phyloP scores from a whole-genome alignment of 2,113 vertebrate species.

The Caretta caretta region DNA sequence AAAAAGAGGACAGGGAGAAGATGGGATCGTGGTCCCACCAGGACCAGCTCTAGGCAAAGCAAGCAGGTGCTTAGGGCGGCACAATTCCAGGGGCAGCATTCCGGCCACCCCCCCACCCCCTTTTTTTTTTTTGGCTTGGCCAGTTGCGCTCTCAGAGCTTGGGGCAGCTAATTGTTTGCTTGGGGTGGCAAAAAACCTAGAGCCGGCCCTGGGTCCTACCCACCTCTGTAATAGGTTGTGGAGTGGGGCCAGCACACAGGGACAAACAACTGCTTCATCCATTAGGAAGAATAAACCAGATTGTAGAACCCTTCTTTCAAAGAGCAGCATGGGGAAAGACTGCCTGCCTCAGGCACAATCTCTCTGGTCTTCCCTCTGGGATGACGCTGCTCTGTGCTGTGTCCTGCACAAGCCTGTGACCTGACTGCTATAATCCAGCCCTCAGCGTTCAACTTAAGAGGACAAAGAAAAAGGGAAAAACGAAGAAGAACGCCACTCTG shows the following conservation, averaged over 20 bases:
- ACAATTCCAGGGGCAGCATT: too few species aligned
- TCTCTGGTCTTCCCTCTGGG: background rate
- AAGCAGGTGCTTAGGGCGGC: too few species aligned
- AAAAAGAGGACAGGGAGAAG: background rate
- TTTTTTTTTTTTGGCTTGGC: too few species aligned
- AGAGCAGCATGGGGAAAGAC: background rate
- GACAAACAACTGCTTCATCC: background rate
- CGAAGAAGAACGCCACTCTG: rapidly evolving
- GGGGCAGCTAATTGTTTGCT: too few species aligned
- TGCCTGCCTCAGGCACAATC: background rate
- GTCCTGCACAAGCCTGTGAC: background rate
- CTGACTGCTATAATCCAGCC: background rate
- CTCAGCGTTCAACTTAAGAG: background rate
- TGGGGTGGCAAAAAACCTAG: too few species aligned
- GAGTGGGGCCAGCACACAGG: background rate
- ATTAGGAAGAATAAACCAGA: background rate
- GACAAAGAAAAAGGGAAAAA: background rate
- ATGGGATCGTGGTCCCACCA: background rate
- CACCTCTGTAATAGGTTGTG: background rate
- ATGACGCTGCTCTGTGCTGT: background rate
- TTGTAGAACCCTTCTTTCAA: background rate
- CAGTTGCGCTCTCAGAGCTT: too few species aligned
- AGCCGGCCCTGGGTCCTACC: background rate
- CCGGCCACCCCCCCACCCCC: too few species aligned
- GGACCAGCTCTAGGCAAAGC: too few species aligned